Evolutionary conservation across 2,888 invertebrate species (phyloP).

Genomic region (Epistrophella euchroma): DNA sequence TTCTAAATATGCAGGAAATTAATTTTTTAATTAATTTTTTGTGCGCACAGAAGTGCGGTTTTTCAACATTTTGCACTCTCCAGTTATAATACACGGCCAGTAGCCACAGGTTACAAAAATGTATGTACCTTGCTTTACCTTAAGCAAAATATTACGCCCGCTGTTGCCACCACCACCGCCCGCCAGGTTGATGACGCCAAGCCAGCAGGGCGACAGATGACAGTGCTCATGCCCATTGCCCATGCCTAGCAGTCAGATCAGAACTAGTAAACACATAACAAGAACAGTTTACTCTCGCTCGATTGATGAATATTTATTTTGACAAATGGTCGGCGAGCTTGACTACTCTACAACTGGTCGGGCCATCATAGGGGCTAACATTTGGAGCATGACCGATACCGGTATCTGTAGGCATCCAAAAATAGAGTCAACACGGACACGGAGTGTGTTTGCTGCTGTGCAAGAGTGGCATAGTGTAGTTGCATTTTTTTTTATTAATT

Average conservation of each 20-base stretch:
- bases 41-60: constrained; percentile 45
- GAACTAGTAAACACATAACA: constrained; percentile 12
- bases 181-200: constrained; percentile 7
- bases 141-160: constrained; percentile 35
- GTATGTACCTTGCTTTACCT: background rate
- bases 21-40: constrained; percentile 63
- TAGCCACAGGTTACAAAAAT: constrained; percentile 10
- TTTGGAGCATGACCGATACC: constrained; percentile 51
- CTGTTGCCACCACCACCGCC: no score
- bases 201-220: constrained; percentile 26
- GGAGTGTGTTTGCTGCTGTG: background rate
- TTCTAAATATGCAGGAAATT: constrained; percentile 43
- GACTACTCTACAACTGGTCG: constrained; percentile 5
- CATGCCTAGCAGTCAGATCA: constrained; percentile 25
- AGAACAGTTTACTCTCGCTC: constrained; percentile 19
- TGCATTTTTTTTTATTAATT: constrained; percentile 26
- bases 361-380: constrained; percentile 10
- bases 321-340: constrained; percentile 57
- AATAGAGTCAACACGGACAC: constrained; percentile 35
- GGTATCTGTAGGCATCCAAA: constrained; percentile 19
- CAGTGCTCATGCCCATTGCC: constrained; percentile 30
- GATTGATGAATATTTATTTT: constrained; percentile 67
- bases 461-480: background rate
- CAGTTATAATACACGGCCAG: background rate
- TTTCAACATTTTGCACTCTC: constrained; percentile 6